These are phyloP conservation scores for Melanotaenia maccullochi DNA, from an alignment of 2,797 vertebrate species.

Conservation along the genomic window DNA sequence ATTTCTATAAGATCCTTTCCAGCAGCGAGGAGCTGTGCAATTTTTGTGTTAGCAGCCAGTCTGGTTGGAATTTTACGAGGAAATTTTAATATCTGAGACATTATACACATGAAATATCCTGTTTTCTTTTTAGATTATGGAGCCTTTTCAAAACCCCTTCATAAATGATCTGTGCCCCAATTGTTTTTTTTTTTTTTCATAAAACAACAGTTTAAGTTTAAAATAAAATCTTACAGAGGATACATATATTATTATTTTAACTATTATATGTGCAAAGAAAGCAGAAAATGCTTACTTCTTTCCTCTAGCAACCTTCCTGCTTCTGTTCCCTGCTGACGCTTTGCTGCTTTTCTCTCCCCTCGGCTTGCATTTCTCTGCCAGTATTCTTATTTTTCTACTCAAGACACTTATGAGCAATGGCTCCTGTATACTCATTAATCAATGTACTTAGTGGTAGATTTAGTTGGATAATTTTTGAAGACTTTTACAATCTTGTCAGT, in stretches of 20 bases:
- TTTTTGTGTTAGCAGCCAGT: not conserved
- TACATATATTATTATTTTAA: not conserved
- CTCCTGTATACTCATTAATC: too few relatives aligned
- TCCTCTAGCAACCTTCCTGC: not conserved
- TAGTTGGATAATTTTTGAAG: too few relatives aligned
- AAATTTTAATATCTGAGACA: not conserved
- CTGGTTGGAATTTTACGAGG: not conserved
- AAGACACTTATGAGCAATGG: too few relatives aligned
- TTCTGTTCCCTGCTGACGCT: too few relatives aligned
- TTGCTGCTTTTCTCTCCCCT: too few relatives aligned
- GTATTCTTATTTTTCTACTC: too few relatives aligned
- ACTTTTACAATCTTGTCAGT: too few relatives aligned
- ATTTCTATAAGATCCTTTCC: conserved; percentile 1
- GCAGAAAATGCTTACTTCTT: not conserved
- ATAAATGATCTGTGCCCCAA: not conserved
- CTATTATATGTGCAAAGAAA: not conserved
- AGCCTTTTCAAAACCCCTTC: not conserved
- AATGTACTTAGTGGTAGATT: too few relatives aligned
- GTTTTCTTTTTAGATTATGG: conserved; percentile 4
- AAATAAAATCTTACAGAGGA: not conserved
- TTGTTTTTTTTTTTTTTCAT: not conserved
- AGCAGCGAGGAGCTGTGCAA: not conserved
- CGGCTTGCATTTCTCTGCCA: too few relatives aligned
- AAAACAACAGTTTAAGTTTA: not conserved
- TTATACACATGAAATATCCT: not conserved